Conservation (phyloP, 2,888 invertebrate genomes). For the Stictocephala bisonia region DNA sequence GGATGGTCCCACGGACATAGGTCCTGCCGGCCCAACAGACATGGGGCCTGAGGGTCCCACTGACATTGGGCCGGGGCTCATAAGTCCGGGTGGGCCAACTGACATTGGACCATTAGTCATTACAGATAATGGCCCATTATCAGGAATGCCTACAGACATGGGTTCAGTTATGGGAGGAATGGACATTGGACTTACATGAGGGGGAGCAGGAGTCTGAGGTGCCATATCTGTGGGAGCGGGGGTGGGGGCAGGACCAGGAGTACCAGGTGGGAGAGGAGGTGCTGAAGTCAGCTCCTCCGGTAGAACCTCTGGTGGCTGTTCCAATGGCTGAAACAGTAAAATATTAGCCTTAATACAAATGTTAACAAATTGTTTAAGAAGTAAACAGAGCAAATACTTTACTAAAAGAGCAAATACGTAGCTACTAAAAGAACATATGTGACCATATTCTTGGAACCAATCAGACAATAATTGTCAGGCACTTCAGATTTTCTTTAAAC, state of each 20-base stretch:
- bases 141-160: slow-evolving; percentile 13
- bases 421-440: too few relatives aligned
- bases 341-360: background rate
- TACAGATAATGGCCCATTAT: slow-evolving; percentile 51
- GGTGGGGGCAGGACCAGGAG: slow-evolving; percentile 64
- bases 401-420: too few relatives aligned
- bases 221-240: slow-evolving; percentile 63
- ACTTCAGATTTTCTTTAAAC: too few relatives aligned
- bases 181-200: slow-evolving; percentile 33
- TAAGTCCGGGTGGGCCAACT: slow-evolving; percentile 21
- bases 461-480: too few relatives aligned
- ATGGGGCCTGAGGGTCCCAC: slow-evolving; percentile 40
- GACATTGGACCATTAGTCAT: slow-evolving; percentile 45
- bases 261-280: slow-evolving; percentile 9
- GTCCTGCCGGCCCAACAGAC: slow-evolving; percentile 34
- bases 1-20: slow-evolving; percentile 47
- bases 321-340: slow-evolving; percentile 38
- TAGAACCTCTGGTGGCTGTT: slow-evolving; percentile 5
- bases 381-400: too few relatives aligned
- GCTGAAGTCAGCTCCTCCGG: background rate
- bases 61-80: slow-evolving; percentile 38
- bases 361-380: too few relatives aligned
- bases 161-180: slow-evolving; percentile 25
- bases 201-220: slow-evolving; percentile 40
- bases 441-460: too few relatives aligned